phyloP scores from a whole-genome alignment of 2,888 invertebrate genomes.

The Aelia acuminata region DNA sequence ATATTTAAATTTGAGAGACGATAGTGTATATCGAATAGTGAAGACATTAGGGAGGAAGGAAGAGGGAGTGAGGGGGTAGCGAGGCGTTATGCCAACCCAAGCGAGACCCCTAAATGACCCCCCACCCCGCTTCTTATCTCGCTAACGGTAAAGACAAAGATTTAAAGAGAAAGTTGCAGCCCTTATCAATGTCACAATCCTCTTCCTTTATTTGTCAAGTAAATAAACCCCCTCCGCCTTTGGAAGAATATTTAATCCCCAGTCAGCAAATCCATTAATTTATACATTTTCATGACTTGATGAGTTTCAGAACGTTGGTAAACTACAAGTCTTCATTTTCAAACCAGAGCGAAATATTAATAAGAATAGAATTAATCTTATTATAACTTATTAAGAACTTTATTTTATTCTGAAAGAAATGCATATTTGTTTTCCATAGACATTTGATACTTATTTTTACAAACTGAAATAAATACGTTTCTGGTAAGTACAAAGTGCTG shows the following conservation, averaged over 20 bases:
- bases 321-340: too few species aligned
- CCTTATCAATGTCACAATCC: constrained; percentile 47
- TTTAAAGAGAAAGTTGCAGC: constrained; percentile 45
- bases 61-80: neutral
- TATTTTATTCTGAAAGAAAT: too few species aligned
- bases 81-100: constrained; percentile 25
- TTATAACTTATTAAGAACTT: too few species aligned
- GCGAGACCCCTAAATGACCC: constrained; percentile 18
- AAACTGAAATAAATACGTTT: too few species aligned
- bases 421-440: too few species aligned
- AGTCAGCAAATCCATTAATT: neutral
- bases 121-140: neutral
- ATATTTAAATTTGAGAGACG: neutral
- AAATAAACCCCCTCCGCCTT: neutral
- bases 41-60: constrained; percentile 16
- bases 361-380: too few species aligned
- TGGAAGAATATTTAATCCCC: neutral
- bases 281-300: neutral
- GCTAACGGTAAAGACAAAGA: constrained; percentile 38
- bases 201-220: constrained; percentile 35
- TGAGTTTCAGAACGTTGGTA: neutral
- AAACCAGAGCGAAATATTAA: too few species aligned
- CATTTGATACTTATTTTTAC: too few species aligned
- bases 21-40: neutral
- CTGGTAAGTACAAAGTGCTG: too few species aligned